phyloP scores from a whole-genome alignment of 2,113 vertebrate genomes.

The Corythaeola cristata region DNA sequence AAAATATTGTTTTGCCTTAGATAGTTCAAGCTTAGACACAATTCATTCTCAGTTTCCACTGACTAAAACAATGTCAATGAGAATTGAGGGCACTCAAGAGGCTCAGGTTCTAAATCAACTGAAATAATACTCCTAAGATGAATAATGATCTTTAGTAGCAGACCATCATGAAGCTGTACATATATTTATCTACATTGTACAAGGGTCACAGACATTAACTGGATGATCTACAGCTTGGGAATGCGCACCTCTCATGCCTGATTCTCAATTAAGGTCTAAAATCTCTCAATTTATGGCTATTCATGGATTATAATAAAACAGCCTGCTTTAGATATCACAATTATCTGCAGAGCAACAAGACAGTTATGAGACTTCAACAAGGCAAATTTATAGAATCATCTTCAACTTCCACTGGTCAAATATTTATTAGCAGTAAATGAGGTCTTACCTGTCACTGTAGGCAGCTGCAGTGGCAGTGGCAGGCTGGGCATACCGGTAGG shows the following conservation, averaged over 20 bases:
- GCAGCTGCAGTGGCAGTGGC: slow-evolving; percentile 93
- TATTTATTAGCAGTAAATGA: background rate
- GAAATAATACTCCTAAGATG: slow-evolving; percentile 38
- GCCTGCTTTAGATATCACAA: slow-evolving; percentile 44
- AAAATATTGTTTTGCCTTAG: background rate
- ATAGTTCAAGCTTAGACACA: background rate
- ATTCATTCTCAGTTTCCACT: background rate
- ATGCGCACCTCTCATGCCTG: slow-evolving; percentile 1
- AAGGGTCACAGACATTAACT: slow-evolving; percentile 13
- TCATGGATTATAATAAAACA: slow-evolving; percentile 46
- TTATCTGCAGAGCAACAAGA: slow-evolving; percentile 65
- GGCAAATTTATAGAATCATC: slow-evolving; percentile 11
- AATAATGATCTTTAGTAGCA: slow-evolving; percentile 45
- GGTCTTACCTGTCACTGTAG: slow-evolving; percentile 97
- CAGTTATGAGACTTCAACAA: slow-evolving; percentile 68
- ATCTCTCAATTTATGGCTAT: slow-evolving; percentile 19
- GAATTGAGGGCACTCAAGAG: slow-evolving; percentile 8
- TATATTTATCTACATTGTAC: background rate
- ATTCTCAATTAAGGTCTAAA: slow-evolving; percentile 43
- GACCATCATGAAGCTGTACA: slow-evolving; percentile 3
- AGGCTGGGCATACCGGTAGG: slow-evolving; percentile 96
- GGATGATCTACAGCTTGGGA: slow-evolving; percentile 2
- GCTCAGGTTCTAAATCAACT: slow-evolving; percentile 19
- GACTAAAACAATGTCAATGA: background rate
- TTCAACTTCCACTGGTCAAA: slow-evolving; percentile 30